Evolutionary conservation across 2,113 vertebrate genomes (phyloP).

Genomic region (Sceloporus tristichus): DNA sequence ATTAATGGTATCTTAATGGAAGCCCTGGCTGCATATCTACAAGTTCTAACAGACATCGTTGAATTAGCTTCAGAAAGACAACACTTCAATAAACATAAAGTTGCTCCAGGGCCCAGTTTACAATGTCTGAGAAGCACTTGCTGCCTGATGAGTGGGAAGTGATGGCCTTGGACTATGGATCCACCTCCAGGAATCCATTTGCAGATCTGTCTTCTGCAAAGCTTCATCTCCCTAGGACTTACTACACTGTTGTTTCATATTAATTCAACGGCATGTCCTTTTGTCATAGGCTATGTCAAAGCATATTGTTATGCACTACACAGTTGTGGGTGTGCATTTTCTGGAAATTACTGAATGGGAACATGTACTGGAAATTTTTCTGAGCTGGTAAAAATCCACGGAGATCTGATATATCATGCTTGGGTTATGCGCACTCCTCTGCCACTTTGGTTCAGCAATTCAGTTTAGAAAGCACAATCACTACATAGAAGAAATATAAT

Average conservation of each 20-base stretch:
- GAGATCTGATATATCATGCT: too few species aligned
- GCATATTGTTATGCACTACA: too few species aligned
- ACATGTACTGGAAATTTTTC: too few species aligned
- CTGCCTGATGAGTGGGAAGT: background rate
- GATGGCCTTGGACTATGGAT: background rate
- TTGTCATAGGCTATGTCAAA: too few species aligned
- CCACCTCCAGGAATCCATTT: background rate
- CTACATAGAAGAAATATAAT: too few species aligned
- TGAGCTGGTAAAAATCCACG: too few species aligned
- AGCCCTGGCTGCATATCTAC: constrained; percentile 21
- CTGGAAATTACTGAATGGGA: background rate
- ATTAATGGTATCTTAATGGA: background rate
- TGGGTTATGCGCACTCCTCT: too few species aligned
- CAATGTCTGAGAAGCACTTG: background rate
- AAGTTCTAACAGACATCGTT: background rate
- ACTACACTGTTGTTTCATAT: background rate
- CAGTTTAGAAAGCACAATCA: background rate
- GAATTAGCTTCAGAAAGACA: background rate
- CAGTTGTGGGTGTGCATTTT: background rate
- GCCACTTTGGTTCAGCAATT: background rate
- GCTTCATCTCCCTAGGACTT: background rate
- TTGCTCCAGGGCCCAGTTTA: background rate
- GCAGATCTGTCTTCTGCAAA: background rate
- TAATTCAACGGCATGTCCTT: background rate
- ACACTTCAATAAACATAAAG: background rate